Percentiles rank a stretch among this genome's conserved stretches.
Conservation (phyloP, 2,888 invertebrate genomes). For the Melanophora roralis region DNA sequence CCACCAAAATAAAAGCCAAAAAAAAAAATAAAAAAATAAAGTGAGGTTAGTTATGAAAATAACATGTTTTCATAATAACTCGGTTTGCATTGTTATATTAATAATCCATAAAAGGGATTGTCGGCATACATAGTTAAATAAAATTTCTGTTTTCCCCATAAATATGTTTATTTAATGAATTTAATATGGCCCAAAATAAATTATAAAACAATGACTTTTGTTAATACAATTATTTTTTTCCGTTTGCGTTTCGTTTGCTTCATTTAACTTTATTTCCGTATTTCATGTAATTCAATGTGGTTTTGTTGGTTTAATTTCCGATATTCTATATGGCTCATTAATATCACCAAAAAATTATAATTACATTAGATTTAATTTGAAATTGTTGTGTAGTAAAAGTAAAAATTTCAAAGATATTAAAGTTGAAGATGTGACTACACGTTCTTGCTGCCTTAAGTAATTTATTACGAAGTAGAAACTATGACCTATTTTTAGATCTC, state of each 20-base stretch:
- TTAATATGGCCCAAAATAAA: not conserved
- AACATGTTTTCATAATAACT: not conserved
- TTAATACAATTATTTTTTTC: not conserved
- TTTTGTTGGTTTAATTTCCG: constrained; percentile 36
- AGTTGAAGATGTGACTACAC: too few species aligned
- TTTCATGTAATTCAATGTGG: constrained; percentile 31
- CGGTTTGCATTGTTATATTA: not conserved
- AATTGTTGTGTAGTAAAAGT: not conserved
- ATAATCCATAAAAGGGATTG: constrained; percentile 5
- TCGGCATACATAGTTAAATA: not conserved
- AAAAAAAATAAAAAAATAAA: not conserved
- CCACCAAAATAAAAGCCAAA: not conserved
- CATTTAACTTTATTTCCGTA: constrained; percentile 60
- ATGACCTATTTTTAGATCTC: constrained; percentile 23
- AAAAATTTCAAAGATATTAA: not conserved
- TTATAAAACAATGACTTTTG: constrained; percentile 28
- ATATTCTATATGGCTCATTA: constrained; percentile 42
- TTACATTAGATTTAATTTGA: too few species aligned
- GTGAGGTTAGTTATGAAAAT: not conserved
- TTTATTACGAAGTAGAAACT: not conserved
- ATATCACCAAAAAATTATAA: constrained; percentile 19
- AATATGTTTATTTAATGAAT: constrained; percentile 21
- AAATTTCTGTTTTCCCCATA: constrained; percentile 12
- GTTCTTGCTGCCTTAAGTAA: not conserved
- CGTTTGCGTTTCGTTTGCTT: constrained; percentile 42